Evolutionary conservation across 2,797 vertebrate species (phyloP), one percentile per base, ranked within the genome.

Genomic region (Pogonophryne albipinna): DNA sequence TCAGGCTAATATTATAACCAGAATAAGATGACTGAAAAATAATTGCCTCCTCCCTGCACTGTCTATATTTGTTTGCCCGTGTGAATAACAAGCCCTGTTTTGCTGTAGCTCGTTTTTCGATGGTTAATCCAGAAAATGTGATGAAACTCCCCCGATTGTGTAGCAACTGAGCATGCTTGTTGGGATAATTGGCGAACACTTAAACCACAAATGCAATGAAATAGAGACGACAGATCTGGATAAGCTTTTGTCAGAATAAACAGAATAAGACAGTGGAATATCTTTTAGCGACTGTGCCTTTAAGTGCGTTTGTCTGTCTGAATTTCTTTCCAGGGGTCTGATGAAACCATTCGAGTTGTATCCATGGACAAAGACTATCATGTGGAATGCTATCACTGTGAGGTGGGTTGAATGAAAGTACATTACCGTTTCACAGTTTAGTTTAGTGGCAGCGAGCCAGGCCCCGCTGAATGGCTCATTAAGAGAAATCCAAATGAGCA

Each of bases 361-460:
- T 99, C 98, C 78, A 99, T 99, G 98, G 97, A 99, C 91, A 96
- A 95, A 87, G 98, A 99, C 91, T 99, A 98, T 86, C 98, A 99
- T 0, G 96, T 99, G 88, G 97, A 98, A 71, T 99, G 98, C 71
- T 99, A 99, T 80, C 96, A 95, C 91, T 99, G 98, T 0, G 97
- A 99, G 97, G 98, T 99, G 86, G 69, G 96, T 90, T 19, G 50
- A 3, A 66, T 38, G 72, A 70, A 31, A 23, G 15, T 3, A 0
- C 38, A 41, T 2, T 60, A 38, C 9, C 52, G 42, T 38, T 44
- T 23, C 41, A 61, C 47, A 51, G 10, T 23, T 56, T 6, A 68
- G 17, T 67, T 59, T 45, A 53, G 63, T 72, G 50, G 65, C 80
- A 76, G 50, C 42, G 49, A 84, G 74, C 72, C 61, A 57, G 53